Conservation (phyloP, 2,113 vertebrate genomes). For the Cyprinodon tularosa region DNA sequence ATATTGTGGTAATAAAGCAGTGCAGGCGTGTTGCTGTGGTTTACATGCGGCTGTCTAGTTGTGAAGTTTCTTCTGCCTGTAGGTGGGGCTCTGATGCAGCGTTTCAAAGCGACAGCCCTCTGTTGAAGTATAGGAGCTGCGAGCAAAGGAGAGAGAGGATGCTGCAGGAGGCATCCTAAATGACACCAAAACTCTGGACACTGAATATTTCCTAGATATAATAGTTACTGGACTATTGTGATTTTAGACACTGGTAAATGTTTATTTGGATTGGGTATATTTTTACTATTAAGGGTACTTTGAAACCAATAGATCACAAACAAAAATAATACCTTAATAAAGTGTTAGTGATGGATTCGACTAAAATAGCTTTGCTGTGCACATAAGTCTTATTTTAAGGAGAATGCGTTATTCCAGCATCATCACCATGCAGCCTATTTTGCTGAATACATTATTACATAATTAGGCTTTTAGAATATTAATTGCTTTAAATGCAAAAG, state of each 20-base stretch:
- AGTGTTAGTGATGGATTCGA: slow-evolving; percentile 15
- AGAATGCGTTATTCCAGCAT: slow-evolving; percentile 15
- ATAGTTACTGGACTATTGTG: not conserved
- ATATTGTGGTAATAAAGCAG: not conserved
- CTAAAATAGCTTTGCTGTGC: slow-evolving; percentile 25
- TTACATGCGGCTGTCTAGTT: slow-evolving; percentile 19
- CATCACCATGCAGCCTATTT: slow-evolving; percentile 32
- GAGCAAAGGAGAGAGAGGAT: slow-evolving; percentile 20
- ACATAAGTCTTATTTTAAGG: slow-evolving; percentile 21
- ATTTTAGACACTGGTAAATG: not conserved
- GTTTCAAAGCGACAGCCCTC: slow-evolving; percentile 61
- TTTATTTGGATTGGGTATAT: not conserved
- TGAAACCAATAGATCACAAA: not conserved
- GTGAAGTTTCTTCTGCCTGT: slow-evolving; percentile 67
- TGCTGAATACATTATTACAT: slow-evolving; percentile 59
- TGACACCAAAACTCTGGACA: not conserved
- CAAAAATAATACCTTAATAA: not conserved
- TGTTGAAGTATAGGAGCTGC: slow-evolving; percentile 16
- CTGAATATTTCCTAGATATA: not conserved
- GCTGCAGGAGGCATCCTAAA: slow-evolving; percentile 45
- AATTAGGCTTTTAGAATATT: slow-evolving; percentile 66
- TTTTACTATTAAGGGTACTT: not conserved
- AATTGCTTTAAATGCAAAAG: slow-evolving; percentile 55
- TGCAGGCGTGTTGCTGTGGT: not conserved
- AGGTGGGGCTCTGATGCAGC: slow-evolving; percentile 83